Evolutionary conservation across 1,140 invertebrate species (phyloP), one percentile per base, ranked within the genome.

Genomic region (Tigriopus japonicus): DNA sequence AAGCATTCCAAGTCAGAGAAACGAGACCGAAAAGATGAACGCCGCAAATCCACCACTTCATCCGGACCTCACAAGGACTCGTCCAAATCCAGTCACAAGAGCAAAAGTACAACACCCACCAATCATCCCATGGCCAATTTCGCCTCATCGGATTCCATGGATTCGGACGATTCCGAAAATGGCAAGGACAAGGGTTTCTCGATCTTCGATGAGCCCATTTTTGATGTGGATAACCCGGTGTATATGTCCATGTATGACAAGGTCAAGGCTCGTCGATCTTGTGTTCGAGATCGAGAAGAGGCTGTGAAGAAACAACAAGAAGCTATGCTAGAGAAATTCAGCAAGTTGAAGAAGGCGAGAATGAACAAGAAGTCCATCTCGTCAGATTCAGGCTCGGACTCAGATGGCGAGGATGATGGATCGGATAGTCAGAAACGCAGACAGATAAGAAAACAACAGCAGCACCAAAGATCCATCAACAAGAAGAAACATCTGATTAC

Each of bases 201-300:
- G 17, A 59, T 59, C 21, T 59, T 59, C 43, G 58, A 59, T 59
- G 58, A 59, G 12, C 58, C 58, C 23, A 42, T 59, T 3, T 15
- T 58, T 7, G 58, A 59, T 49, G 19, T 49, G 13, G 42, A 59
- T 49, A 59, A 59, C 49, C 58, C 58, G 17, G 42, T 49, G 14
- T 59, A 59, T 17, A 49, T 59, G n/a, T 59, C 58, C 14, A 59
- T 59, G 58, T 59, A 59, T 49, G 58, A 59, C 24, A 59, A 59
- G 42, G 58, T 59, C 13, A 59, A 59, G 15, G 58, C 58, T 13
- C 41, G 58, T 10, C 35, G 58, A 28, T 52, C 42, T 3, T 59
- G 58, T 49, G 58, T 49, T 21, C 35, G 58, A 21, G 42, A 59
- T 12, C 17, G 24, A n/a, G 58, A 52, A 19, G 58, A 59, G 58